These are phyloP conservation scores for Poecile montanus DNA, from an alignment of 2,797 vertebrate genomes.

Conservation along the genomic window DNA sequence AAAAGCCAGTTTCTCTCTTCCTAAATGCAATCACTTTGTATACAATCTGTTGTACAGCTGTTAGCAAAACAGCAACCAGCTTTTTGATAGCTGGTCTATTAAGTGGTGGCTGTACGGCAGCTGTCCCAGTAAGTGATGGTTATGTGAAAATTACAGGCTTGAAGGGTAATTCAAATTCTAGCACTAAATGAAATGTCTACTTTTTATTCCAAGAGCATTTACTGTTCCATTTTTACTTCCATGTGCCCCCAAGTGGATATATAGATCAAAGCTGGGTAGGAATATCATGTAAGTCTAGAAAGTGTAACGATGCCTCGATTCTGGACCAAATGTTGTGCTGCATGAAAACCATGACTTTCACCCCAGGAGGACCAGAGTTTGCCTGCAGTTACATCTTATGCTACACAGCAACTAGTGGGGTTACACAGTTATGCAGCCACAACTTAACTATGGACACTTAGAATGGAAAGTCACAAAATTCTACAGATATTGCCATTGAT, in stretches of 20 bases:
- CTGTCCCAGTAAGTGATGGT: constrained; percentile 20
- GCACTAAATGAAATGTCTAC: not conserved
- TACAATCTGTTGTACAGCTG: constrained; percentile 63
- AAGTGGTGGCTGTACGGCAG: not conserved
- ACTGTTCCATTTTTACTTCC: not conserved
- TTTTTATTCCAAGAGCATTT: constrained; percentile 16
- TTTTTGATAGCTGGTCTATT: constrained; percentile 40
- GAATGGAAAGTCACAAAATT: not conserved
- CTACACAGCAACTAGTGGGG: not conserved
- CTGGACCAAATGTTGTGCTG: not conserved
- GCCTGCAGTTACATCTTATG: not conserved
- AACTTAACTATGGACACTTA: not conserved
- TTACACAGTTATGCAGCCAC: not conserved
- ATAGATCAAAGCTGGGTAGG: not conserved
- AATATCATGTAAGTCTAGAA: not conserved
- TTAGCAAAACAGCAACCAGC: constrained; percentile 34
- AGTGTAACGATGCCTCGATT: not conserved
- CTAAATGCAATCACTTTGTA: constrained; percentile 26
- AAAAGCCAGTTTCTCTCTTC: constrained; percentile 15
- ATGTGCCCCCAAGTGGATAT: not conserved
- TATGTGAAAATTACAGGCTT: constrained; percentile 7
- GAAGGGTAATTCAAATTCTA: constrained; percentile 21
- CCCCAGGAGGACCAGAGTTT: not conserved
- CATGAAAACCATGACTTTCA: not conserved
- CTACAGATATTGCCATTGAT: not conserved